Percentiles rank a stretch among this genome's conserved stretches.
These are phyloP conservation scores for Carassius gibelio DNA, from an alignment of 2,113 vertebrate genomes.

Conservation along the genomic window DNA sequence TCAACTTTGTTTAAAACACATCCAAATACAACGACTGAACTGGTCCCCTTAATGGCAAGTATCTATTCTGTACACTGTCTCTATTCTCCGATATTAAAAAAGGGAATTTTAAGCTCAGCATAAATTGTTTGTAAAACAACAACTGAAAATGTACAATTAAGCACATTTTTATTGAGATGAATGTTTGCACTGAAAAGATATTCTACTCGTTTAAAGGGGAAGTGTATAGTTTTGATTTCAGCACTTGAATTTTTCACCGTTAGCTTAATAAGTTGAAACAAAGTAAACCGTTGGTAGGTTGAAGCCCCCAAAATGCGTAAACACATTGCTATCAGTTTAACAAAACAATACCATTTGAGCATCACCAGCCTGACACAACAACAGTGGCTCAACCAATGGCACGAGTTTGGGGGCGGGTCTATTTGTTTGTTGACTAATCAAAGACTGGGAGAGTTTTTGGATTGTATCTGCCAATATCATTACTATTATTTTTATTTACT, in stretches of 20 bases:
- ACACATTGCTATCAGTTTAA: fast-evolving
- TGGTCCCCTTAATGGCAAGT: background rate
- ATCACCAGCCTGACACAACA: background rate
- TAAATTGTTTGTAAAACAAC: background rate
- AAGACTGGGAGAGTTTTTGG: background rate
- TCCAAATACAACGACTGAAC: slow-evolving; percentile 3
- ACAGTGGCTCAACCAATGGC: background rate
- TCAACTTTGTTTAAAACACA: slow-evolving; percentile 16
- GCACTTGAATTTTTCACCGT: background rate
- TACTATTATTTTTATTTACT: background rate
- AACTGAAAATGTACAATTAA: background rate
- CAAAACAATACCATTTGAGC: background rate
- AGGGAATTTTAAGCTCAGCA: background rate
- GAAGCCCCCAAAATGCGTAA: background rate
- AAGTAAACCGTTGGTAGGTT: background rate
- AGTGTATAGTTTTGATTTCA: background rate
- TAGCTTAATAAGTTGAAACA: background rate
- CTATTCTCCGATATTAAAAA: background rate
- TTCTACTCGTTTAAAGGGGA: background rate
- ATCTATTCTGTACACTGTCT: background rate
- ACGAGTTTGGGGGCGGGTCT: background rate
- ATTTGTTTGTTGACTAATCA: background rate
- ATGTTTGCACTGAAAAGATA: background rate
- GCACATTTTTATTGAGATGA: background rate
- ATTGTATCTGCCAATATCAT: background rate